Percentiles rank a stretch among this genome's conserved stretches.
Conservation (phyloP, 37 sponge, comb jelly and placozoan genomes). For the Mnemiopsis leidyi region DNA sequence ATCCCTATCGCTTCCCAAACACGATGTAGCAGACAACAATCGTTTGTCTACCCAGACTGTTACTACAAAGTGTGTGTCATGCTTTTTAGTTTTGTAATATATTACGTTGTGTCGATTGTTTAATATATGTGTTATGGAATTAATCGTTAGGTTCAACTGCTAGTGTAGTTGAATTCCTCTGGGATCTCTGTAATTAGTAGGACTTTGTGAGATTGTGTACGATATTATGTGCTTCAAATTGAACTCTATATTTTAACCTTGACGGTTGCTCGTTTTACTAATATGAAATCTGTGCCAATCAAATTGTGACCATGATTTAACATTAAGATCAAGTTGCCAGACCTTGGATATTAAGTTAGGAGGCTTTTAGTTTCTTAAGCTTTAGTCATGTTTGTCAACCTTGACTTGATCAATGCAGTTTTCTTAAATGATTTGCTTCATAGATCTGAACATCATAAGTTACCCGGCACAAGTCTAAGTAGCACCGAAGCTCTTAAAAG, state of each 20-base stretch:
- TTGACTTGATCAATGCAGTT: too few relatives aligned
- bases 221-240: neutral
- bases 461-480: too few relatives aligned
- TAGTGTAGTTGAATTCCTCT: neutral
- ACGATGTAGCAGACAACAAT: neutral
- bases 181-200: neutral
- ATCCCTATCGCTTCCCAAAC: neutral
- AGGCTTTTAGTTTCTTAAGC: too few relatives aligned
- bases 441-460: too few relatives aligned
- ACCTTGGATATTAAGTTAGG: neutral
- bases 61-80: constrained; percentile 53
- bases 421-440: too few relatives aligned
- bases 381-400: neutral
- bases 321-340: neutral
- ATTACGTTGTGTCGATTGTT: constrained; percentile 32
- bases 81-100: constrained; percentile 62
- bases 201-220: neutral
- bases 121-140: constrained; percentile 52
- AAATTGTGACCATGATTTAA: neutral
- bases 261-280: neutral
- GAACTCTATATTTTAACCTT: neutral
- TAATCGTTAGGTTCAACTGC: neutral
- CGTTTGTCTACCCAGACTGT: constrained; percentile 49
- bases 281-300: neutral
- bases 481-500: too few relatives aligned